Evolutionary conservation across 2,797 vertebrate genomes (phyloP), one percentile per base, ranked within the genome.

Genomic region (Microctenopoma lineatum): DNA sequence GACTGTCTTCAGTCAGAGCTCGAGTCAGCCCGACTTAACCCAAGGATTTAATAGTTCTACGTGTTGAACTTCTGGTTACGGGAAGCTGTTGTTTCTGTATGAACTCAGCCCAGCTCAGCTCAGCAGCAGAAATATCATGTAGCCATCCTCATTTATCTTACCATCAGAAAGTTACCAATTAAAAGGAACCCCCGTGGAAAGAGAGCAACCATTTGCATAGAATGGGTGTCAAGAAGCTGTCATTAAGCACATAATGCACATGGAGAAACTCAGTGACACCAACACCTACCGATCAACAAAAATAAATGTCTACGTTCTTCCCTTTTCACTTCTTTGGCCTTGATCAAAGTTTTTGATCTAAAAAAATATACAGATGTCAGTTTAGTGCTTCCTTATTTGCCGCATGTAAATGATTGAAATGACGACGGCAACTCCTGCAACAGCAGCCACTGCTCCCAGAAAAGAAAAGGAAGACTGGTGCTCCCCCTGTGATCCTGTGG

Each of bases 261-360:
- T 13, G 51, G 65, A 74, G 21, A 70, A 68, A 75, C 66, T 84
- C 65, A 34, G 52, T 26, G 69, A 76, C 62, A 65, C 69, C 50
- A 39, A 60, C 59, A 60, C 29, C 70, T 74, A 51, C 59, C 54
- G 64, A 81, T 82, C 38, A 51, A 44, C 29, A 84, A 74, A 69
- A 46, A 12, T 58, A 47, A 15, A 47, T 25, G 9, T 78, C 62
- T 73, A 70, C 66, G 78, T 82, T 80, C 29, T 60, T 84, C 70
- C 70, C 56, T 70, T 52, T 64, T 78, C 70, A 27, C 56, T 41
- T 90, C 85, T 91, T 92, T 90, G 90, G 91, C 84, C 83, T 84
- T 66, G 59, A 74, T 68, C 73, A 78, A 85, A 74, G 75, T 80
- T 74, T 87, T 83, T 79, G 47, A 83, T 75, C 80, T 66, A 88